Evolutionary conservation across 1,140 invertebrate genomes (phyloP), one percentile per base, ranked within the genome.

Genomic region (Bombus superbus): DNA sequence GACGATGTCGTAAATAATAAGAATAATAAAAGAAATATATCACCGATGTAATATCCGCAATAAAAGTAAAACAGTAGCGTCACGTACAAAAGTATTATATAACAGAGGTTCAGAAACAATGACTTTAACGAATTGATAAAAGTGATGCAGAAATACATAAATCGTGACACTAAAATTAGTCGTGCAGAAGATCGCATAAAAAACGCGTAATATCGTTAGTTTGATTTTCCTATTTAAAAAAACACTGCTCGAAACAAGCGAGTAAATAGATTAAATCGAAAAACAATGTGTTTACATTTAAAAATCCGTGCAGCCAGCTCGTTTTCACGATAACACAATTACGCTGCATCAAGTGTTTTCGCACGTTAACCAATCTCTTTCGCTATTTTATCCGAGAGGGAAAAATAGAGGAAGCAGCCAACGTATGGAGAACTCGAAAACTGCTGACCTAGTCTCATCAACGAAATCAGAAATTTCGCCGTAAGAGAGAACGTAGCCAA

Each of bases 321-420:
- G 15, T 62, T 77, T 73, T 42, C 35, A 40, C 28, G 8, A n/a
- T 42, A 64, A 64, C 9, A 15, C 40, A 42, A 78, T 78, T 32
- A 40, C 57, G 57, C 53, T 62, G 57, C 57, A 15, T 11, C 18
- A 44, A 53, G n/a, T 73, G 35, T 38, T 76, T 76, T 59, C 47
- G 53, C 18, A 59, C 38, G 38, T n/a, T 78, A 78, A 78, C 38
- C 35, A 78, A 64, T 64, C 75, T 64, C 18, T 77, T 32, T 77
- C 15, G 38, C 18, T 35, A 32, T 40, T 78, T 78, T 42, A 53
- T 35, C 38, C 57, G 75, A 64, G 25, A 8, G 28, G 3, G 10
- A 64, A 64, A 77, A 77, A 77, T n/a, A 38, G 22, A 53, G 28
- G 11, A 38, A 40, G 13, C 11, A 76, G 22, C 15, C 25, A 42